phyloP scores from a whole-genome alignment of 30 jellyfish, hydroid and myxozoan genomes.

The Turritopsis dohrnii region DNA sequence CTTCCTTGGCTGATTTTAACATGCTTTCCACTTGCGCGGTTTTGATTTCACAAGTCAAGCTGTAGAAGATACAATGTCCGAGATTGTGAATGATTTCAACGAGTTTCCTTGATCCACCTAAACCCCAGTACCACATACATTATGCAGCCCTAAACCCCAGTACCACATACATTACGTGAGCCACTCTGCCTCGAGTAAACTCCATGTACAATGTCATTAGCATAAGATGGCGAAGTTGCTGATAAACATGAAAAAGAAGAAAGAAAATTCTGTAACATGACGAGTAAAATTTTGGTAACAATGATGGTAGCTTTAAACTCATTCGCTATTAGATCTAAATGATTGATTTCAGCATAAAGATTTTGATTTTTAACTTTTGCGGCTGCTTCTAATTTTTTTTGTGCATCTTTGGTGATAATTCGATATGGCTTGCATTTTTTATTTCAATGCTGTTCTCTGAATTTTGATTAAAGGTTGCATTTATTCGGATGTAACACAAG shows the following conservation, averaged over 20 bases:
- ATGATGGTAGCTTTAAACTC: background rate
- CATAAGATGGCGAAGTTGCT: background rate
- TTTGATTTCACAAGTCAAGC: conserved; percentile 35
- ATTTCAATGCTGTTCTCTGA: background rate
- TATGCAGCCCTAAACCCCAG: conserved; percentile 40
- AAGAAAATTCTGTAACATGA: background rate
- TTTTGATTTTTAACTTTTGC: background rate
- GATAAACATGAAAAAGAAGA: background rate
- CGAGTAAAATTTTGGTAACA: background rate
- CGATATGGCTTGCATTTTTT: background rate
- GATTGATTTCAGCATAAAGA: background rate
- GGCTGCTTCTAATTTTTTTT: background rate
- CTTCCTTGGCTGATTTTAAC: conserved; percentile 16
- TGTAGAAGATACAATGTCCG: conserved; percentile 45
- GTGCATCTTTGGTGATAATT: background rate
- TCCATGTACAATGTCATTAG: background rate
- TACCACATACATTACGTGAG: conserved; percentile 24
- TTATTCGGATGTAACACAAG: background rate
- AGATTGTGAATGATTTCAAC: conserved; percentile 29
- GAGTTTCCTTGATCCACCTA: conserved; percentile 42
- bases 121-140: conserved; percentile 15
- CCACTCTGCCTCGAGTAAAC: conserved; percentile 32
- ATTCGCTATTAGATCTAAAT: background rate
- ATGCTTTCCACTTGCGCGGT: conserved; percentile 43
- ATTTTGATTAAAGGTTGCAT: background rate